Percentiles rank a stretch among this genome's conserved stretches.
Evolutionary conservation across 1,140 invertebrate genomes (phyloP).

Genomic region (Trichogramma pretiosum): DNA sequence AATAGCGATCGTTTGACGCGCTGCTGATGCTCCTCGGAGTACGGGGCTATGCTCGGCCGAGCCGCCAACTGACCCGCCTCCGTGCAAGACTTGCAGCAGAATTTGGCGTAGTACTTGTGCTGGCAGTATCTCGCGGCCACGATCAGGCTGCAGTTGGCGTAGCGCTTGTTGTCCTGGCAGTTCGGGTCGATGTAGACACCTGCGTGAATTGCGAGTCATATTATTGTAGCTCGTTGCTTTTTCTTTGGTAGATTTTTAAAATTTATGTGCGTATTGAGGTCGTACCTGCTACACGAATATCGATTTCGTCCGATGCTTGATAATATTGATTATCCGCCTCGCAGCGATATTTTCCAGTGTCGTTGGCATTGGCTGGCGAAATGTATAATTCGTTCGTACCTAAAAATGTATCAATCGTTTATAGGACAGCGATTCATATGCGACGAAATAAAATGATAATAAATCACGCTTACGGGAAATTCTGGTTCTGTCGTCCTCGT

Average conservation of each 20-base stretch:
- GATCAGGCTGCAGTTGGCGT: slow-evolving; percentile 81
- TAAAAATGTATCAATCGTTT: too few relatives aligned
- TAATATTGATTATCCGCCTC: slow-evolving; percentile 65
- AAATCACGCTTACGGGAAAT: slow-evolving; percentile 60
- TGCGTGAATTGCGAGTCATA: slow-evolving; percentile 40
- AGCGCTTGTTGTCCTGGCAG: slow-evolving; percentile 80
- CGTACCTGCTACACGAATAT: slow-evolving; percentile 65
- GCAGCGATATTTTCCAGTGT: slow-evolving; percentile 72
- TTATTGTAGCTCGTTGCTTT: not conserved
- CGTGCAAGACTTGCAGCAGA: slow-evolving; percentile 87
- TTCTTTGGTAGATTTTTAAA: not conserved
- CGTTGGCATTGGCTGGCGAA: slow-evolving; percentile 50
- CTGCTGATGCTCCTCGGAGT: not conserved
- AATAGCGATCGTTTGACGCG: slow-evolving; percentile 23
- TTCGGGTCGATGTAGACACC: slow-evolving; percentile 64
- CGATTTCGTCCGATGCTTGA: slow-evolving; percentile 50
- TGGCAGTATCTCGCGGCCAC: slow-evolving; percentile 72
- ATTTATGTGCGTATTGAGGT: slow-evolving; percentile 1
- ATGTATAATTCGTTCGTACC: slow-evolving; percentile 62
- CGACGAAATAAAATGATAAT: too few relatives aligned
- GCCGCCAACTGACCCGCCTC: slow-evolving; percentile 65
- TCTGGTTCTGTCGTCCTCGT: slow-evolving; percentile 44
- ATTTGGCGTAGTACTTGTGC: slow-evolving; percentile 82
- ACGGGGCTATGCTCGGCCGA: slow-evolving; percentile 30
- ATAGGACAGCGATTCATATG: too few relatives aligned